These are phyloP conservation scores for Agrilus cyanescens DNA, from an alignment of 2,888 invertebrate genomes.

Conservation along the genomic window DNA sequence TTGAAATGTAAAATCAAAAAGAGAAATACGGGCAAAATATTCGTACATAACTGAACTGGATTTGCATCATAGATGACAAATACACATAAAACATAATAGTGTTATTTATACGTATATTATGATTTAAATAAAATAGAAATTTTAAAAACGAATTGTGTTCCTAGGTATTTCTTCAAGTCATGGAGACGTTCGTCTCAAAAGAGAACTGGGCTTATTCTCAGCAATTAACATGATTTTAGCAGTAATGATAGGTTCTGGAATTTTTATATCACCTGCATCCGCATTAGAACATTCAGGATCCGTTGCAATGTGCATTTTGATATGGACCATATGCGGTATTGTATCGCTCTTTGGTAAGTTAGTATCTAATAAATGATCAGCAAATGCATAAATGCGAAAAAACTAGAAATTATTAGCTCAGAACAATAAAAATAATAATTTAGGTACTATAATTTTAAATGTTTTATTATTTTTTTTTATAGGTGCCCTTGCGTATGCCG, in stretches of 20 bases:
- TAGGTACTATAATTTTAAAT: no score
- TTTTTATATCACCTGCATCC: slow-evolving; percentile 73
- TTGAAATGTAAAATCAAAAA: no score
- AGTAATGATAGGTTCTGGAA: slow-evolving; percentile 85
- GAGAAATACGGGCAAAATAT: no score
- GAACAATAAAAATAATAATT: no score
- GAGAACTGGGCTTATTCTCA: slow-evolving; percentile 68
- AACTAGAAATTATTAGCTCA: no score
- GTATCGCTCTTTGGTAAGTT: slow-evolving; percentile 63
- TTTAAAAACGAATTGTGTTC: no score
- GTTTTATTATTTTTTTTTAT: slow-evolving; percentile 24
- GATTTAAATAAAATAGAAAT: no score
- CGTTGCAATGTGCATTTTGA: slow-evolving; percentile 62
- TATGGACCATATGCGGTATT: slow-evolving; percentile 69
- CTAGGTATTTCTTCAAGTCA: background rate
- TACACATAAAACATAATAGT: no score
- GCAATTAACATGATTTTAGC: slow-evolving; percentile 74
- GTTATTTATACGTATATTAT: no score
- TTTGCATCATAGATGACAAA: no score
- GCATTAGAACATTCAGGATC: slow-evolving; percentile 68
- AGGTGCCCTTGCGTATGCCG: slow-evolving; percentile 72
- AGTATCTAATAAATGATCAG: background rate
- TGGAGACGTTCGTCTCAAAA: slow-evolving; percentile 48
- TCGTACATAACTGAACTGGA: no score
- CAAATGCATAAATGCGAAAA: no score